These are phyloP conservation scores for Caenorhabditis afra DNA, from an alignment of 2,888 invertebrate species.

Conservation along the genomic window DNA sequence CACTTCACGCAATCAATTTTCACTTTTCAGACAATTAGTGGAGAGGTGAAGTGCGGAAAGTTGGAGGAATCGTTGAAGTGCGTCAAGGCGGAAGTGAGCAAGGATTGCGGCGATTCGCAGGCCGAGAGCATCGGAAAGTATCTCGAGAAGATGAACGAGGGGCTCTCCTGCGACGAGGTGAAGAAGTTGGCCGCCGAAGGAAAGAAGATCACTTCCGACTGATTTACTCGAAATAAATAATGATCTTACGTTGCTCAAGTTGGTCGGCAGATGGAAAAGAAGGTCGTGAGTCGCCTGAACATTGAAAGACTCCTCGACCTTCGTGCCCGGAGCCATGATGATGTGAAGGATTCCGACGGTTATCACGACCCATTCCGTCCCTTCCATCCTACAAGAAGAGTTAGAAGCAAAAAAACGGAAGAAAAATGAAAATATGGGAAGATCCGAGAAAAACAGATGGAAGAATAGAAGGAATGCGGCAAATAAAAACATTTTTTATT, in stretches of 20 bases:
- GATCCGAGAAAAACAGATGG: slow-evolving; percentile 1
- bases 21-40: slow-evolving; percentile 23
- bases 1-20: neutral
- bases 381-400: slow-evolving; percentile 45
- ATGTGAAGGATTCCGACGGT: slow-evolving; percentile 71
- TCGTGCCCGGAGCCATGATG: slow-evolving; percentile 75
- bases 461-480: neutral
- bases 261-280: slow-evolving; percentile 86
- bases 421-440: neutral
- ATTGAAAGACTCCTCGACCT: slow-evolving; percentile 99
- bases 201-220: slow-evolving; percentile 6
- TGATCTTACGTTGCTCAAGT: slow-evolving; percentile 53
- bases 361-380: slow-evolving; percentile 75
- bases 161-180: slow-evolving; percentile 39
- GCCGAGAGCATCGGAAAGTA: slow-evolving; percentile 38
- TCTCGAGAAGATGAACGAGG: slow-evolving; percentile 31
- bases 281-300: slow-evolving; percentile 98
- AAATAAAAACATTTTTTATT: slow-evolving; percentile 15
- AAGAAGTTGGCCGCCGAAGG: slow-evolving; percentile 11
- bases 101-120: slow-evolving; percentile 26
- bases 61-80: slow-evolving; percentile 29
- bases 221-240: too few species aligned
- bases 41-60: slow-evolving; percentile 34
- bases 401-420: neutral
- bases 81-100: slow-evolving; percentile 36